These are phyloP conservation scores for Leistus spinibarbis DNA, from an alignment of 2,888 invertebrate genomes.

Conservation along the genomic window DNA sequence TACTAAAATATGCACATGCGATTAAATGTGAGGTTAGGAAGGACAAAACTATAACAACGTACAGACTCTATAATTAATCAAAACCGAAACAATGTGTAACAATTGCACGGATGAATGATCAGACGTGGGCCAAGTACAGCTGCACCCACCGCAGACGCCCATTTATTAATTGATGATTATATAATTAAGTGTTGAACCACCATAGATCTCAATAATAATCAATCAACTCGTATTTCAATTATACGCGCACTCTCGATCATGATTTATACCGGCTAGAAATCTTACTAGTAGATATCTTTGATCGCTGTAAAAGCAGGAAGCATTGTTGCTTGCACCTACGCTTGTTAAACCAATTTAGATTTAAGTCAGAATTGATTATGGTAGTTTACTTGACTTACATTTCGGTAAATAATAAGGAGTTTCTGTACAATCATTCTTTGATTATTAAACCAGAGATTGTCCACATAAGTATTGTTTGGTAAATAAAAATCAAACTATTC, in stretches of 20 bases:
- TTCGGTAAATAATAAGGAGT: too few relatives aligned
- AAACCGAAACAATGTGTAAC: not conserved
- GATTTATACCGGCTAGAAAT: too few relatives aligned
- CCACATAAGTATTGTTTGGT: too few relatives aligned
- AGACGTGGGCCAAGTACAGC: not conserved
- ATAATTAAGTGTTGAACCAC: slow-evolving; percentile 25
- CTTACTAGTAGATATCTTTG: too few relatives aligned
- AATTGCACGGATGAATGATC: not conserved
- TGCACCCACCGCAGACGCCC: slow-evolving; percentile 6
- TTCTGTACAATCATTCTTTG: too few relatives aligned
- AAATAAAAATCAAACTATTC: too few relatives aligned
- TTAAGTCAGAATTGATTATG: too few relatives aligned
- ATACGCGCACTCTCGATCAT: not conserved
- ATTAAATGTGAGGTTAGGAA: not conserved
- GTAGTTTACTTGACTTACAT: too few relatives aligned
- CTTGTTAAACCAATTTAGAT: too few relatives aligned
- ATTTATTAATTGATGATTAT: slow-evolving; percentile 35
- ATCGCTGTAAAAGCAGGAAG: too few relatives aligned
- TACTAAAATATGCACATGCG: not conserved
- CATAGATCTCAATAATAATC: slow-evolving; percentile 25
- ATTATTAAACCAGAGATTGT: too few relatives aligned
- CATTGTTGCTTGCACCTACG: too few relatives aligned
- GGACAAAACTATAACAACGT: not conserved
- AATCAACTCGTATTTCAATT: slow-evolving; percentile 15
- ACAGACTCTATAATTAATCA: not conserved